Percentiles rank a stretch among this genome's conserved stretches.
Conservation (phyloP, 2,888 invertebrate species). For the Acanthosoma haemorrhoidale region DNA sequence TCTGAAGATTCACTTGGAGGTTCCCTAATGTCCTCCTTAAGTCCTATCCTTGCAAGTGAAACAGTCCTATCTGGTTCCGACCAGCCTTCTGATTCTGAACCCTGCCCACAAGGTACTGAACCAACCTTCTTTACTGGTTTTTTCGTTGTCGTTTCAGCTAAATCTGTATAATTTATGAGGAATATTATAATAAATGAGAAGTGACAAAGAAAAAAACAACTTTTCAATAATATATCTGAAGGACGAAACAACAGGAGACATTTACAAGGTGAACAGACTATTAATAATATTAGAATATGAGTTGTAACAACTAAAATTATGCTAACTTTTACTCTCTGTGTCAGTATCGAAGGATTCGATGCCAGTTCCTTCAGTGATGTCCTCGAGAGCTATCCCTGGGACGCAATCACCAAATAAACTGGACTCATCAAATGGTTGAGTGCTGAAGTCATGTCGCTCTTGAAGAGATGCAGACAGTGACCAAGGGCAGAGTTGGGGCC, state of each 20-base stretch:
- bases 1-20: constrained; percentile 14
- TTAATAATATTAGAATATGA: neutral
- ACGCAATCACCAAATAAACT: neutral
- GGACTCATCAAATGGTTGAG: neutral
- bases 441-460: constrained; percentile 7
- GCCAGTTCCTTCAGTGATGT: constrained; percentile 36
- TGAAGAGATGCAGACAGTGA: constrained; percentile 15
- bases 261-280: neutral
- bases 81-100: constrained; percentile 76
- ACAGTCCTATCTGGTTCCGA: constrained; percentile 81
- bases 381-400: constrained; percentile 29
- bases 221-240: neutral
- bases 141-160: neutral
- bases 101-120: neutral
- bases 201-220: neutral
- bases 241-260: neutral
- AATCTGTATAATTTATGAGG: constrained; percentile 22
- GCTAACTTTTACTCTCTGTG: neutral
- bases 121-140: neutral
- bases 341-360: constrained; percentile 34
- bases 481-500: neutral
- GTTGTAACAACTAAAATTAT: neutral
- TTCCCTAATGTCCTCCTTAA: constrained; percentile 41
- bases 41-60: constrained; percentile 71
- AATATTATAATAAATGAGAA: too few relatives aligned